Base-by-base conservation (phyloP, 2,888 invertebrate genomes). In the Campopleginae sp. region DNA sequence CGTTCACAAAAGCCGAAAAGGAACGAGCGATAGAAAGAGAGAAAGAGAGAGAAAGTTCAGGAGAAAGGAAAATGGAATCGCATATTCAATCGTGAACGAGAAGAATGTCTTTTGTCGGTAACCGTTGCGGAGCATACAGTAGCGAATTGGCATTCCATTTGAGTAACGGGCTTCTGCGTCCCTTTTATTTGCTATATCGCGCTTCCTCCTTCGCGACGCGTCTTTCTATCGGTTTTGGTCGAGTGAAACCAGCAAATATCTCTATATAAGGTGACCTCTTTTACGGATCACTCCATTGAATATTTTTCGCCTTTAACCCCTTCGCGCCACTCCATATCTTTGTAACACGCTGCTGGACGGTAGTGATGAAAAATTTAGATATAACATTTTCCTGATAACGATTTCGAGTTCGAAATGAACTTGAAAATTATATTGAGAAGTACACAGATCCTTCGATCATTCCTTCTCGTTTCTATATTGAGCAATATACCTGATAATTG, bases 31-130 rank as follows among this genome's bases (percentile, higher is more conserved):
- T 58, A 61, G 74, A 54, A n/a, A 72, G 38, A 71, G 61, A 72
- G 61, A 70, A 61, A 63, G 2, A 70, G 65, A 81, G 42, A 61
- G 70, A 79, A 68, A 70, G 14, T 65, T 42, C 46, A 14, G 58
- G 58, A 66, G 51, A 74, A 75, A 80, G 78, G 61, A 68, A 83
- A 84, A 80, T 88, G 86, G 84, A 91, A 90, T 90, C 89, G 90
- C 90, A 90, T 90, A 92, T 92, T 92, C 91, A 90, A 90, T 90
- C 89, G 90, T 80, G 89, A 78, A 86, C 88, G 89, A 90, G 89
- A 90, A 90, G 92, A 92, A 91, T 92, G 89, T 89, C 91, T 91
- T 92, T 91, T 92, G 91, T 92, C 89, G 90, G 89, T 86, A 87
- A 87, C 87, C 88, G 87, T 83, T 86, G 88, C 85, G 23, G 77